Percentiles rank a stretch among this genome's conserved stretches.
Evolutionary conservation across 2,888 invertebrate species (phyloP).

Genomic region (Torymus auratus): DNA sequence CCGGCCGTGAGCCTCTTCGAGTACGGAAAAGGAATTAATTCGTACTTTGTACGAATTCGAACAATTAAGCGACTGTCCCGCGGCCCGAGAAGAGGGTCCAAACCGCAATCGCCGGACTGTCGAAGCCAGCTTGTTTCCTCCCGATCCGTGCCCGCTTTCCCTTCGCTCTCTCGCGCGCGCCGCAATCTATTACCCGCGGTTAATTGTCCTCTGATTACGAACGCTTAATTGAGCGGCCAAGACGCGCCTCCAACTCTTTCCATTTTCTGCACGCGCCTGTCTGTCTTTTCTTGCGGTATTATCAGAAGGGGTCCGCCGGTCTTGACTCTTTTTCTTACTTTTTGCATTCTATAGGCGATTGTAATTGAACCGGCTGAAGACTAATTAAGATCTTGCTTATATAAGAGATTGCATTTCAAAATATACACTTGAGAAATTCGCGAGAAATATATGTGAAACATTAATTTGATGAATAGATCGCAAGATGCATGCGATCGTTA

Average conservation of each 20-base stretch:
- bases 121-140: slow-evolving; percentile 62
- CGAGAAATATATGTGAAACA: no score
- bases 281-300: not conserved
- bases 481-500: no score
- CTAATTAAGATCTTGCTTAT: no score
- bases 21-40: slow-evolving; percentile 56
- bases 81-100: slow-evolving; percentile 58
- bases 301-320: no score
- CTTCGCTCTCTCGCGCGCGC: not conserved
- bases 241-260: not conserved
- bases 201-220: slow-evolving; percentile 55
- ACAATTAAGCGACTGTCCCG: slow-evolving; percentile 58
- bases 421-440: no score
- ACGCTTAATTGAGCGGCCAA: slow-evolving; percentile 45
- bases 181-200: slow-evolving; percentile 51
- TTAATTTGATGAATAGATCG: no score
- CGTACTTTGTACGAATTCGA: slow-evolving; percentile 53
- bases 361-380: no score
- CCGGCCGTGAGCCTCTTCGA: not conserved
- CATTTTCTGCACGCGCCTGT: not conserved
- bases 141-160: slow-evolving; percentile 5
- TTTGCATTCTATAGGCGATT: no score
- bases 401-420: no score
- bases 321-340: no score
- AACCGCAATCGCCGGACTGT: slow-evolving; percentile 65